Evolutionary conservation across 2,113 vertebrate species (phyloP).

Genomic region (Alexandromys fortis): DNA sequence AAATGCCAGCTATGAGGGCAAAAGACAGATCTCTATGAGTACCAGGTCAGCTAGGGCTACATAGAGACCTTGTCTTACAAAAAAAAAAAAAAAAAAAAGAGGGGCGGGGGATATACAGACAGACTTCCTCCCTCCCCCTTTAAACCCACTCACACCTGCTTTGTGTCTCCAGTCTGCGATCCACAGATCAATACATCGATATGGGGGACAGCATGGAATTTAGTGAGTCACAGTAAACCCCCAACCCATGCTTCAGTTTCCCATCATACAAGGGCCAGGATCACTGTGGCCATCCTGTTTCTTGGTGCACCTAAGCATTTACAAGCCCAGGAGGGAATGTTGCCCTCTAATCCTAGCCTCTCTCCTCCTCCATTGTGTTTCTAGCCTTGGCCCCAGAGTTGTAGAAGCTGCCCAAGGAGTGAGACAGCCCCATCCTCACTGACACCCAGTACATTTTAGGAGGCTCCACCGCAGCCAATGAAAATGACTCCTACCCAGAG

Average conservation of each 20-base stretch:
- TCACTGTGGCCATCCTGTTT: not conserved
- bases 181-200: not conserved
- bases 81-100: not conserved
- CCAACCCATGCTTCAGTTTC: not conserved
- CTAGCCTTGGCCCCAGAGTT: not conserved
- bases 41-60: no score
- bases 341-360: not conserved
- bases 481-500: not conserved
- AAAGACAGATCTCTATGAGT: not conserved
- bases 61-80: not conserved
- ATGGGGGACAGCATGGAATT: accelerated
- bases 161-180: not conserved
- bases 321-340: not conserved
- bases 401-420: not conserved
- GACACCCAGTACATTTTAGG: not conserved
- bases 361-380: not conserved
- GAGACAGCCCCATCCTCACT: not conserved
- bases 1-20: not conserved
- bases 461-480: not conserved
- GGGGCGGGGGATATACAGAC: not conserved
- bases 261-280: not conserved
- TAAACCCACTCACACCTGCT: not conserved
- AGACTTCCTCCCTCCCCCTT: not conserved
- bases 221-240: not conserved
- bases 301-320: not conserved